Evolutionary conservation across 2,888 invertebrate genomes (phyloP), one percentile per base, ranked within the genome.

Genomic region (Liodrosophila aerea): DNA sequence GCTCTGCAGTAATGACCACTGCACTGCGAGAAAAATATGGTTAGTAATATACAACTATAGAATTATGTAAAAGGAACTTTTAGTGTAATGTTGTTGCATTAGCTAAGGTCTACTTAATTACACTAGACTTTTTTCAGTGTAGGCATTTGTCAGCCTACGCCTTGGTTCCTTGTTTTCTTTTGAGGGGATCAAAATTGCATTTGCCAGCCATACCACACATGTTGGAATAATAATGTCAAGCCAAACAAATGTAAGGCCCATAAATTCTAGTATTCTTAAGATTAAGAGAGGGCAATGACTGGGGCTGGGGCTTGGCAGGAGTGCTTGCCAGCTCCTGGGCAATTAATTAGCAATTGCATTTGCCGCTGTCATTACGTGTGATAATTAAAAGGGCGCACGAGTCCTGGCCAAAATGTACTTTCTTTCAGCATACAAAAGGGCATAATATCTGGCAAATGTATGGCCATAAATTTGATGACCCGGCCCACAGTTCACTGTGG

Each of bases 341-440:
- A 87, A 87, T 87, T 87, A 87, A 87, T 87, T 86, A 87, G 81
- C 81, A 81, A 87, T 87, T 86, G 86, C 86, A 86, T 63, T 86
- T 65, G 71, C 11, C 50, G 70, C 76, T 84, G 84, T 84, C 85
- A 81, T 84, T 84, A 84, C 82, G 84, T 81, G 85, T 76, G 76
- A 84, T 84, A 84, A 84, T 84, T 84, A 84, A 84, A 85, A 83
- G 85, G 83, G 65, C 67, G 40, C 62, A 66, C 54, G 52, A 56
- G 51, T 58, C 43, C 11, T 22, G 41, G 18, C 53, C 57, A 50
- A 69, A 56, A n/a, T n/a, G n/a, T n/a, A n/a, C 40, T 29, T 39
- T 52, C 50, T 31, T 11, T 29, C 11, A 18, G 37, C 13, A 9
- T 31, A 4, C 56, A 47, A 33, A 57, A 41, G 57, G 64, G 68